Conservation (phyloP, 2,888 invertebrate genomes). For the Lepeophtheirus nordmannii region DNA sequence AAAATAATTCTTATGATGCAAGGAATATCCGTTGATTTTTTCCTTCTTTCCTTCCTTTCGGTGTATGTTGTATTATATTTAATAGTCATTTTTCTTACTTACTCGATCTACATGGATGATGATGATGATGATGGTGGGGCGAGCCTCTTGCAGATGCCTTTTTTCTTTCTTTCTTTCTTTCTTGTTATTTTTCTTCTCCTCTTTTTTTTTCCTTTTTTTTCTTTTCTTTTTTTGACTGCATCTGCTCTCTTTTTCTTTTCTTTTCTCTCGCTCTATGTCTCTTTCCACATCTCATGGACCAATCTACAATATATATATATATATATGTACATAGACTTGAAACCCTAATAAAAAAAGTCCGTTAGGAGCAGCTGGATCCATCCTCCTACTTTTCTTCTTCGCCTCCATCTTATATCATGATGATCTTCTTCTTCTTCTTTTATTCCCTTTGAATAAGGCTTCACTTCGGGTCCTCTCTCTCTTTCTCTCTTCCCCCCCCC, state of each 20-base stretch:
- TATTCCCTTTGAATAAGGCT: too few relatives aligned
- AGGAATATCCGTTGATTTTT: too few relatives aligned
- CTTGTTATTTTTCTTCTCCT: too few relatives aligned
- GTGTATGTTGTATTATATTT: too few relatives aligned
- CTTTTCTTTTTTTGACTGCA: not conserved
- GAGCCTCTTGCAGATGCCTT: constrained; percentile 7
- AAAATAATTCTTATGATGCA: too few relatives aligned
- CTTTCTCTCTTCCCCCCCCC: too few relatives aligned
- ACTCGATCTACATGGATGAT: too few relatives aligned
- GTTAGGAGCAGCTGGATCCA: constrained; percentile 4
- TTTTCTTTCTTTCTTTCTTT: not conserved
- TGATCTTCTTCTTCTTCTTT: too few relatives aligned
- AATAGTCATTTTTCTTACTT: too few relatives aligned
- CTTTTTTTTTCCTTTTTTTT: not conserved
- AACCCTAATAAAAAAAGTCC: constrained; percentile 6
- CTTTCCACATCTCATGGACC: constrained; percentile 3
- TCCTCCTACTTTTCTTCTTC: constrained; percentile 5
- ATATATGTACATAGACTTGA: not conserved
- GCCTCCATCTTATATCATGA: not conserved
- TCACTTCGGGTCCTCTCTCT: too few relatives aligned
- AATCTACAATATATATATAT: constrained; percentile 4
- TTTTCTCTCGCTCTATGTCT: not conserved
- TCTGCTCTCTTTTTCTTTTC: not conserved
- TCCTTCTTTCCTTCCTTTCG: too few relatives aligned
- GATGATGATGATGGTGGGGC: too few relatives aligned